These are phyloP conservation scores for Sebastiscus tertius DNA, from an alignment of 2,797 vertebrate genomes.

Conservation along the genomic window DNA sequence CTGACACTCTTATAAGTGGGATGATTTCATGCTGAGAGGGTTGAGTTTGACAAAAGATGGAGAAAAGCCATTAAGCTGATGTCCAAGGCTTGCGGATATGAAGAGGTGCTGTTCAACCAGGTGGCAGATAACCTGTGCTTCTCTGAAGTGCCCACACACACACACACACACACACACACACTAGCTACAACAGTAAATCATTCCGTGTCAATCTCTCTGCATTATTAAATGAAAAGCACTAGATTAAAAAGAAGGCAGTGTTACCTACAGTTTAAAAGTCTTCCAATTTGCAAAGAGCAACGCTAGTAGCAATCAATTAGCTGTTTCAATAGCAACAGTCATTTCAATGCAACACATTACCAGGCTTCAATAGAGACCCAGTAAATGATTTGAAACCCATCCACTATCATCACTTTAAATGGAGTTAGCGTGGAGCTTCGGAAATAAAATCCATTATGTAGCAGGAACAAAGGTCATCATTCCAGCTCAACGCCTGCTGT, in stretches of 20 bases:
- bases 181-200: not conserved
- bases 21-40: not conserved
- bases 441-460: conserved; percentile 12
- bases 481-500: not conserved
- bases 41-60: conserved; percentile 3
- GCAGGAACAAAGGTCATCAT: conserved; percentile 15
- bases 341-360: not conserved
- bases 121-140: conserved; percentile 10
- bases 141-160: conserved; percentile 1
- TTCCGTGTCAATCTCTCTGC: not conserved
- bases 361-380: conserved; percentile 19
- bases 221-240: conserved; percentile 3
- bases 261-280: conserved; percentile 10
- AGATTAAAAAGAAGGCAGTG: not conserved
- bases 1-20: conserved; percentile 17
- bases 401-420: conserved; percentile 21
- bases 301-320: conserved; percentile 5
- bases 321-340: not conserved
- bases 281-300: conserved; percentile 2
- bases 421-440: not conserved
- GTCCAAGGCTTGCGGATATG: not conserved
- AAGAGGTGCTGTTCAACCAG: not conserved
- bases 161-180: conserved; percentile 3
- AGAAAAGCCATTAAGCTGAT: not conserved
- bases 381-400: conserved; percentile 33